Conservation (phyloP, 2,113 vertebrate genomes). For the Hepsetus odoe region DNA sequence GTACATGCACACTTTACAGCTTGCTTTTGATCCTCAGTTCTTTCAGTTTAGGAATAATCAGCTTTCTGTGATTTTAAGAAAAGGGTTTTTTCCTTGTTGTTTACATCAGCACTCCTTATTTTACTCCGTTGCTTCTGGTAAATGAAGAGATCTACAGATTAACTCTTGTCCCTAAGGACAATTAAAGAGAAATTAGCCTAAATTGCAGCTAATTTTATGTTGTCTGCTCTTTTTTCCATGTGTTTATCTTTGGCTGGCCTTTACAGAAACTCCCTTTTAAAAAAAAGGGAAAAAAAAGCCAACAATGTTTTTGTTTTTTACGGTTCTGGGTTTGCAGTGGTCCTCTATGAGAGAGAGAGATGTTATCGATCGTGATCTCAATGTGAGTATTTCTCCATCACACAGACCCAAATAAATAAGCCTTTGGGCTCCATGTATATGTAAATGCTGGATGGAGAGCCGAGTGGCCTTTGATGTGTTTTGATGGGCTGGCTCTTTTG, state of each 20-base stretch:
- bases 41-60: constrained; percentile 4
- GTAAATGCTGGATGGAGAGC: constrained; percentile 30
- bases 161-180: constrained; percentile 70
- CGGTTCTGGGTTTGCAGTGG: constrained; percentile 71
- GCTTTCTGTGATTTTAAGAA: constrained; percentile 28
- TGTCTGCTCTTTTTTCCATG: constrained; percentile 74
- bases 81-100: constrained; percentile 40
- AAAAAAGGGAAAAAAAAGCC: too few species aligned
- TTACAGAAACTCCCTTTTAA: constrained; percentile 78
- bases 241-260: constrained; percentile 81
- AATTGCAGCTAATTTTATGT: constrained; percentile 78
- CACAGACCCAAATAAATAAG: constrained; percentile 36
- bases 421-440: constrained; percentile 25
- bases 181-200: constrained; percentile 76
- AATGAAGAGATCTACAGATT: constrained; percentile 73
- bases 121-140: constrained; percentile 65
- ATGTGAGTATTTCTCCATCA: constrained; percentile 75
- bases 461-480: constrained; percentile 79
- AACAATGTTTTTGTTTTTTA: constrained; percentile 56
- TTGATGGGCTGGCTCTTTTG: constrained; percentile 69
- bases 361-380: constrained; percentile 91
- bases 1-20: not conserved
- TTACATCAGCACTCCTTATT: constrained; percentile 65
- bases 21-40: not conserved
- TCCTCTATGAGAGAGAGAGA: constrained; percentile 84